Percentiles rank a stretch among this genome's conserved stretches.
phyloP scores from a whole-genome alignment of 2,888 invertebrate genomes.

The Altica lythri region DNA sequence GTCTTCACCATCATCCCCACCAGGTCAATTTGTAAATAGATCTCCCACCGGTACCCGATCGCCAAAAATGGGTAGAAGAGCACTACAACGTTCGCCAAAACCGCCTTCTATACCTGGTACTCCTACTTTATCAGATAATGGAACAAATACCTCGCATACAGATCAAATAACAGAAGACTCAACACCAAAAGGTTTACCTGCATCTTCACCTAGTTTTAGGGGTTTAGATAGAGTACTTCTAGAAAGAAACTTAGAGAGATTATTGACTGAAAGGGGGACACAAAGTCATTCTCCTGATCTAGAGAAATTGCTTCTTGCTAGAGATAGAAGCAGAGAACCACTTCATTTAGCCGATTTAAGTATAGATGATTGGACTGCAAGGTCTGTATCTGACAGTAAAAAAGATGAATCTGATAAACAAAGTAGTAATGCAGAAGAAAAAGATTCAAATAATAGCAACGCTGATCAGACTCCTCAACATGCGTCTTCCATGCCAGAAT shows the following conservation, averaged over 20 bases:
- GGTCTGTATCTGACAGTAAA: constrained; percentile 12
- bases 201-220: constrained; percentile 50
- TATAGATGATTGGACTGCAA: constrained; percentile 62
- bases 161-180: constrained; percentile 33
- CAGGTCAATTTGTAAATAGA: constrained; percentile 43
- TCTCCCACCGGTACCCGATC: constrained; percentile 62
- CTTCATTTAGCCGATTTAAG: constrained; percentile 65
- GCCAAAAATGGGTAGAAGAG: constrained; percentile 61
- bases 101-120: constrained; percentile 57
- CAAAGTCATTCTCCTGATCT: constrained; percentile 53
- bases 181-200: constrained; percentile 40
- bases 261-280: constrained; percentile 59
- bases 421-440: constrained; percentile 43
- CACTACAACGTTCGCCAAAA: constrained; percentile 59
- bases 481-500: constrained; percentile 68
- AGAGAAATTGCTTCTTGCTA: constrained; percentile 60
- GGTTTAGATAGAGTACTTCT: constrained; percentile 71
- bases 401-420: constrained; percentile 37
- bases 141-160: constrained; percentile 32
- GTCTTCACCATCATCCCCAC: constrained; percentile 61
- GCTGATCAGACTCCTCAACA: constrained; percentile 53
- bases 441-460: constrained; percentile 41
- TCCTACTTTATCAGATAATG: constrained; percentile 51
- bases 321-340: constrained; percentile 65
- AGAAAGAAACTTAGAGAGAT: constrained; percentile 70